Base-by-base conservation (phyloP, 2,888 invertebrate species). In the Dysmachus trigonus region DNA sequence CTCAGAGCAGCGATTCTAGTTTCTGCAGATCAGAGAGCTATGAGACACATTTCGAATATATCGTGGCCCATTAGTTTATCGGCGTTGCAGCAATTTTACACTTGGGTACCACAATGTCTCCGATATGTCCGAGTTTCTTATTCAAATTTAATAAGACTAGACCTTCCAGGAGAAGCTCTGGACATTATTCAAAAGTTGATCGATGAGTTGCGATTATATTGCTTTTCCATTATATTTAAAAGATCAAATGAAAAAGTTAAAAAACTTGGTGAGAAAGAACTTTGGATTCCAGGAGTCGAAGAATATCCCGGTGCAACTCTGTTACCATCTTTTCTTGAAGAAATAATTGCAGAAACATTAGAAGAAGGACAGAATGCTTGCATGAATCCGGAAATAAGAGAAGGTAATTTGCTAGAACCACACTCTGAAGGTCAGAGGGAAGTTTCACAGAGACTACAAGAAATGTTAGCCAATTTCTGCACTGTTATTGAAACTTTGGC, bases 141-240 rank as follows among this genome's bases (percentile, higher is more conserved):
- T 90, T 95, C 95, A 53, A 95, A 95, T 5, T 92, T 98, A 30
- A 95, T 97, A 88, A 95, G 96, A 87, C 93, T 98, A 51, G 98
- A 98, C 91, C 93, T 98, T 86, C 98, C 98, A 0, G 95, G 95
- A 85, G 98, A 98, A 92, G 97, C 97, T 4, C 93, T 98, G 85
- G 96, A 96, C 89, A 95, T 97, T 87, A 95, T 98, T 82, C 96
- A 96, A 89, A 95, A 95, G 88, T 94, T 98, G 72, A 95, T 98
- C 88, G 95, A 97, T 91, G 97, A 98, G 91, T 94, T 98, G 89
- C 94, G 98, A 88, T 93, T 97, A 86, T 96, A 97, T 91, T 97
- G 98, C 88, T 95, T 98, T 93, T 94, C 95, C 8, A 95, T 96
- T 87, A 94, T 98, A 88, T 95, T 98, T 86, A 96, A 96, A 89